These are phyloP conservation scores for Amphilophus citrinellus DNA, from an alignment of 2,113 vertebrate species.

Conservation along the genomic window DNA sequence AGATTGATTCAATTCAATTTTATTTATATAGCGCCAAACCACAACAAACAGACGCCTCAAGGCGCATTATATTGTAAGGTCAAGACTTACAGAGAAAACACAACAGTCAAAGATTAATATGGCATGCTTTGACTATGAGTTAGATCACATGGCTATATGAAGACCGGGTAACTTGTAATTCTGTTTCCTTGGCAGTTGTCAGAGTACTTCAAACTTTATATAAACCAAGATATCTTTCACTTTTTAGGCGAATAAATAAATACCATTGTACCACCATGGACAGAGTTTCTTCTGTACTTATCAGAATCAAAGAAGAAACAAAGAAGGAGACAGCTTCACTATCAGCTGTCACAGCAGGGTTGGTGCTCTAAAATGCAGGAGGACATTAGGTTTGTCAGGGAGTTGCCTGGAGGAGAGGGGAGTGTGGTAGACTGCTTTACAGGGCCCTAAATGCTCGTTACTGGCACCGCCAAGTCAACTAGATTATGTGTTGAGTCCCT, in stretches of 20 bases:
- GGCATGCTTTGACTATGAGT: too few relatives aligned
- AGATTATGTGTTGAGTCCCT: constrained; percentile 12
- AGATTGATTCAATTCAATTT: too few relatives aligned
- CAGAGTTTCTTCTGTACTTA: neutral
- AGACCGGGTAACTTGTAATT: neutral
- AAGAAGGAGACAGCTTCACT: constrained; percentile 56
- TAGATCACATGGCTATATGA: neutral
- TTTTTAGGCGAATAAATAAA: too few relatives aligned
- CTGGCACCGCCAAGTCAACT: constrained; percentile 22
- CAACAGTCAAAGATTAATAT: neutral
- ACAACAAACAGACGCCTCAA: too few relatives aligned
- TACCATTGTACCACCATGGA: neutral
- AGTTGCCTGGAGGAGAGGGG: constrained; percentile 39
- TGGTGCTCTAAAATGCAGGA: constrained; percentile 32
- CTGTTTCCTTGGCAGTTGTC: neutral
- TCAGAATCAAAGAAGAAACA: constrained; percentile 60
- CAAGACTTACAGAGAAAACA: too few relatives aligned
- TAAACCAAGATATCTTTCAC: too few relatives aligned
- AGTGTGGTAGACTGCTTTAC: constrained; percentile 47
- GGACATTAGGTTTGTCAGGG: constrained; percentile 44
- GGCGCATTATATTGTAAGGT: too few relatives aligned
- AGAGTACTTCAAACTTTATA: too few relatives aligned
- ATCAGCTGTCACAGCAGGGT: constrained; percentile 21
- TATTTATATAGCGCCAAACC: too few relatives aligned
- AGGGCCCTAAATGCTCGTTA: constrained; percentile 57